Evolutionary conservation across 2,113 vertebrate genomes (phyloP).

Genomic region (Myanophis thanlyinensis): DNA sequence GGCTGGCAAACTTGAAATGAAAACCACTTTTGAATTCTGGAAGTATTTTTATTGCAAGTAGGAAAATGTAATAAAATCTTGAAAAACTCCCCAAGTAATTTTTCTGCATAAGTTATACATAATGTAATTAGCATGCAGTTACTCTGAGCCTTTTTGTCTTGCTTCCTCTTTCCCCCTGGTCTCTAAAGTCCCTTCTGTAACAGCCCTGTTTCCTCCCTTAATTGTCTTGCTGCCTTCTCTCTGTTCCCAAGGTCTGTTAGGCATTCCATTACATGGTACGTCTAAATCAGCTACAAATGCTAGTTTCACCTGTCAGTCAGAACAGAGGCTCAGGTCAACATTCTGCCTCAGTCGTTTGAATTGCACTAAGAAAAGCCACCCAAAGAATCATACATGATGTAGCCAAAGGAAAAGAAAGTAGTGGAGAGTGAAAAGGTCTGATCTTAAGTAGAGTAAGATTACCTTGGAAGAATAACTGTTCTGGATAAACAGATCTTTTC

Average conservation of each 20-base stretch:
- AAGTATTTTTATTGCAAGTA: background rate
- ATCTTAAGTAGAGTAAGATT: background rate
- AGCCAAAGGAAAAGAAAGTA: background rate
- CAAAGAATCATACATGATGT: background rate
- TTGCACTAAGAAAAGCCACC: background rate
- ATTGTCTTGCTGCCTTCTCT: background rate
- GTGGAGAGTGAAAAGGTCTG: background rate
- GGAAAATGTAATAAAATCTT: background rate
- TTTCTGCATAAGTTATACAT: background rate
- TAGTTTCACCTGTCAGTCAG: background rate
- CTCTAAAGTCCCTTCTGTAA: background rate
- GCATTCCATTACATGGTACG: background rate
- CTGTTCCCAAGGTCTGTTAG: background rate
- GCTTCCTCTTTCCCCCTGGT: background rate
- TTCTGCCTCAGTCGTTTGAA: background rate
- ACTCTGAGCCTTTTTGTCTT: background rate
- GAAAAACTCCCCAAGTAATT: background rate
- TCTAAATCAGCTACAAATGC: background rate
- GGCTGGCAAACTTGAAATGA: background rate
- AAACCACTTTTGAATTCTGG: background rate
- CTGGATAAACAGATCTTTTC: background rate
- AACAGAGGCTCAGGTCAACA: background rate
- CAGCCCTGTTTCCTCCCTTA: background rate
- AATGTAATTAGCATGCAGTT: background rate
- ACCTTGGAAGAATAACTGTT: background rate